phyloP scores from a whole-genome alignment of 2,888 invertebrate species.

The Cephus pygmeus region DNA sequence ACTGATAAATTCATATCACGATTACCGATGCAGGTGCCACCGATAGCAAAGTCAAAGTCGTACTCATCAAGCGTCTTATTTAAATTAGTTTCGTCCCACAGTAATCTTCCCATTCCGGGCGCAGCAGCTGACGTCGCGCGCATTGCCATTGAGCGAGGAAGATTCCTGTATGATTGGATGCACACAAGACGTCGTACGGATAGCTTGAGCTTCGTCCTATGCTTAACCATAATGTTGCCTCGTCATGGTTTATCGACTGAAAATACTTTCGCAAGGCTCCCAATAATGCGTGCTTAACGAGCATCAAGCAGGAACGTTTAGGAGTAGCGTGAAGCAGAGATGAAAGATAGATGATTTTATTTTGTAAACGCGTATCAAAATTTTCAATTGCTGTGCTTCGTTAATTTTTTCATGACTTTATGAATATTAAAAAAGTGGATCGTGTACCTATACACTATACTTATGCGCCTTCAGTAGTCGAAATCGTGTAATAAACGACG shows the following conservation, averaged over 20 bases:
- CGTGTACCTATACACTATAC: background rate
- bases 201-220: constrained; percentile 14
- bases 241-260: constrained; percentile 26
- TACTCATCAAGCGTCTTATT: constrained; percentile 10
- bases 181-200: constrained; percentile 20
- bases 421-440: too few species aligned
- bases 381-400: background rate
- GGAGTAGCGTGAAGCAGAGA: background rate
- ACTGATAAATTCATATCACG: background rate
- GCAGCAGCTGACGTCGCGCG: constrained; percentile 36
- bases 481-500: background rate
- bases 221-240: constrained; percentile 39
- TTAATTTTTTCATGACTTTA: background rate
- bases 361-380: background rate
- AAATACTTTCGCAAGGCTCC: background rate
- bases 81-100: constrained; percentile 15
- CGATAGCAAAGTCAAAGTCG: background rate
- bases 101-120: constrained; percentile 1
- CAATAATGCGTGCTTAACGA: background rate
- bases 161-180: constrained; percentile 41
- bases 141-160: constrained; percentile 35
- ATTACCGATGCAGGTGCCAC: background rate
- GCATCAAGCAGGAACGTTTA: background rate
- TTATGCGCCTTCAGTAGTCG: background rate
- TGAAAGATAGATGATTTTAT: background rate